A percentile compares a stretch with the other conserved stretches of the same genome.
These are phyloP conservation scores for sheep (Ovis aries) DNA, from an alignment of 2,113 vertebrate species.

Conservation along the genomic window DNA sequence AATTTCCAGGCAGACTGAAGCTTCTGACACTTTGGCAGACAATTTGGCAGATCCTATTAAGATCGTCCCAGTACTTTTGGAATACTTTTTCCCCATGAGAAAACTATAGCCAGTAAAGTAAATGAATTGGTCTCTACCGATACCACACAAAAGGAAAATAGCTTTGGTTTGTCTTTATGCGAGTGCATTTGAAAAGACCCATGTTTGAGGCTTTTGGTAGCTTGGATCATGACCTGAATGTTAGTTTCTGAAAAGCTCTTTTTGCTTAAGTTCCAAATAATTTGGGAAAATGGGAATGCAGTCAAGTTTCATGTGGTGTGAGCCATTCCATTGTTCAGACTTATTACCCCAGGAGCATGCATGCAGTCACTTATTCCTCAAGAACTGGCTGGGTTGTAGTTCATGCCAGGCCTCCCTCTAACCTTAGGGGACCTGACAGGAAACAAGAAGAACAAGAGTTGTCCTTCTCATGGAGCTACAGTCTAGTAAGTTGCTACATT, in stretches of 20 bases:
- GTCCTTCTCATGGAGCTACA: background rate
- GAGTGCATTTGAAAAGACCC: background rate
- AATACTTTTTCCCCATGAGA: background rate
- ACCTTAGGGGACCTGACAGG: background rate
- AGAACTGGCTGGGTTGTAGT: background rate
- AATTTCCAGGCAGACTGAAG: conserved; percentile 23
- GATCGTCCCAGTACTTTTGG: background rate
- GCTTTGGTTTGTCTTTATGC: background rate
- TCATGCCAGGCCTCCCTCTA: background rate
- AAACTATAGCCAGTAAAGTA: conserved; percentile 16
- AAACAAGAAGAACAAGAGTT: background rate
- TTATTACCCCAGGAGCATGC: background rate
- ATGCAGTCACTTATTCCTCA: background rate
- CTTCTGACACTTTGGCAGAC: conserved; percentile 14
- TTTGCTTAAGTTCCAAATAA: conserved; percentile 4
- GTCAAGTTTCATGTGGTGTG: background rate
- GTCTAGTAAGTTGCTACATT: background rate
- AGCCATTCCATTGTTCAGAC: background rate
- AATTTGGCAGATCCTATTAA: conserved; percentile 39
- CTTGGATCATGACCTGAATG: background rate
- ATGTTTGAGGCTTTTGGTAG: background rate
- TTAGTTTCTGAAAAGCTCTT: conserved; percentile 1
- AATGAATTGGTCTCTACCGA: background rate
- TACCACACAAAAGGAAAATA: background rate
- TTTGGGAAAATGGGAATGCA: background rate